A percentile compares a stretch with the other conserved stretches of the same genome.
Evolutionary conservation across 2,113 vertebrate species (phyloP).

Genomic region (Microtus ochrogaster): DNA sequence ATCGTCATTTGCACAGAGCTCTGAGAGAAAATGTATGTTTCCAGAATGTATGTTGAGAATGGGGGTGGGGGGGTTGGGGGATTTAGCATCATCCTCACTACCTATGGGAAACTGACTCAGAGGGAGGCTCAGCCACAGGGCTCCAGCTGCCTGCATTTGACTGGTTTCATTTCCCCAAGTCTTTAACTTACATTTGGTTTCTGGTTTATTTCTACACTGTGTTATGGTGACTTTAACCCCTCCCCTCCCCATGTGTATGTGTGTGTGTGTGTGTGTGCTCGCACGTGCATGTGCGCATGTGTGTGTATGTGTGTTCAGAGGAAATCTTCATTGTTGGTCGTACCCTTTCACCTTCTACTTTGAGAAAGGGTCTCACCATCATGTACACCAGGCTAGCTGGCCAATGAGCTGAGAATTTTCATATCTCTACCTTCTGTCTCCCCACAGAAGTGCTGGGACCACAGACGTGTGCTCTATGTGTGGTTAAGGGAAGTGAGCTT

Average conservation of each 20-base stretch:
- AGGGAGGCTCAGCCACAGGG: background rate
- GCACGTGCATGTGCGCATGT: background rate
- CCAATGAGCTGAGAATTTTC: too few relatives aligned
- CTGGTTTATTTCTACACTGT: background rate
- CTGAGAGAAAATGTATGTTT: constrained; percentile 13
- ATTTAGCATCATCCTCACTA: background rate
- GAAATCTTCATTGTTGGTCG: background rate
- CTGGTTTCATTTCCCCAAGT: background rate
- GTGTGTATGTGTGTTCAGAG: background rate
- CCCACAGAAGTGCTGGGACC: background rate
- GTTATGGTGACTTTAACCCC: background rate
- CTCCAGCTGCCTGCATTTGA: background rate
- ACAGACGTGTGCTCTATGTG: background rate
- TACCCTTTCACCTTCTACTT: background rate
- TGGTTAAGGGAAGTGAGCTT: background rate
- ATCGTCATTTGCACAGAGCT: constrained; percentile 58
- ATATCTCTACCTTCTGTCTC: background rate
- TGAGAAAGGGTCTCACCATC: background rate
- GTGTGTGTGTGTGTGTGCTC: background rate
- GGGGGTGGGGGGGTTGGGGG: background rate
- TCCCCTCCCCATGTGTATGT: background rate
- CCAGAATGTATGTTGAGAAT: background rate
- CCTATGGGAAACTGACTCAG: background rate
- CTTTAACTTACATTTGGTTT: background rate
- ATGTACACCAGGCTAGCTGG: background rate